These are phyloP conservation scores for Chrysomela aeneicollis DNA, from an alignment of 2,888 invertebrate genomes.

Conservation along the genomic window DNA sequence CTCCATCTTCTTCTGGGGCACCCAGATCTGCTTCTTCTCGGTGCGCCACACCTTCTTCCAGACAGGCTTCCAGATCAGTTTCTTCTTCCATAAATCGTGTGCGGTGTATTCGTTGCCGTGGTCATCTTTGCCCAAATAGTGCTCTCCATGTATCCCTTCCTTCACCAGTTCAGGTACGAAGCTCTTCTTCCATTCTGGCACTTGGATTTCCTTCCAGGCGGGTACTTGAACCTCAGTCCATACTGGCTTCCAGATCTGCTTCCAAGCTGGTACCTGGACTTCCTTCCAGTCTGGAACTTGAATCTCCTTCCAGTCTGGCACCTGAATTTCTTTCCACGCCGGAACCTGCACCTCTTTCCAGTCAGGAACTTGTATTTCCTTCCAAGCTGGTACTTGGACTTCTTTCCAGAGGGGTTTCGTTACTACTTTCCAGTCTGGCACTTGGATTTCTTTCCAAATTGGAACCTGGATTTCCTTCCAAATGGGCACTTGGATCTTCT, in stretches of 20 bases:
- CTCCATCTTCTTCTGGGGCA: slow-evolving; percentile 69
- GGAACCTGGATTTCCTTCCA: slow-evolving; percentile 79
- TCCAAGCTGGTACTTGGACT: slow-evolving; percentile 80
- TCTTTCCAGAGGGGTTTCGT: slow-evolving; percentile 82
- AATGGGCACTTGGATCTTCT: slow-evolving; percentile 69
- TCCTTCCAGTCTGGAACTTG: slow-evolving; percentile 72
- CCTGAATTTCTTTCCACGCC: slow-evolving; percentile 75
- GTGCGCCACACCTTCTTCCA: slow-evolving; percentile 84
- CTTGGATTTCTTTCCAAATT: slow-evolving; percentile 81
- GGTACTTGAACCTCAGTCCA: slow-evolving; percentile 78
- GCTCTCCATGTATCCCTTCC: slow-evolving; percentile 80
- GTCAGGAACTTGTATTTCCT: slow-evolving; percentile 75
- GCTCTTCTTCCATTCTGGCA: slow-evolving; percentile 72
- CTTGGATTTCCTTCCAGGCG: slow-evolving; percentile 65
- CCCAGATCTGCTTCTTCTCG: slow-evolving; percentile 77
- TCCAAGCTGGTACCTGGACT: slow-evolving; percentile 72
- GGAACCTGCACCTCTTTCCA: slow-evolving; percentile 77
- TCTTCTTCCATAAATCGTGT: slow-evolving; percentile 85
- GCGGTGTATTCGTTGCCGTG: slow-evolving; percentile 84
- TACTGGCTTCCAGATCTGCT: slow-evolving; percentile 66
- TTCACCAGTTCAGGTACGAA: slow-evolving; percentile 81
- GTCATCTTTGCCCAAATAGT: slow-evolving; percentile 81
- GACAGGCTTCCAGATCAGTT: slow-evolving; percentile 78
- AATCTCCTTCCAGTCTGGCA: slow-evolving; percentile 74
- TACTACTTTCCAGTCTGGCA: slow-evolving; percentile 79